Base-by-base conservation (phyloP, 2,113 vertebrate genomes). In the Tachysurus vachellii region DNA sequence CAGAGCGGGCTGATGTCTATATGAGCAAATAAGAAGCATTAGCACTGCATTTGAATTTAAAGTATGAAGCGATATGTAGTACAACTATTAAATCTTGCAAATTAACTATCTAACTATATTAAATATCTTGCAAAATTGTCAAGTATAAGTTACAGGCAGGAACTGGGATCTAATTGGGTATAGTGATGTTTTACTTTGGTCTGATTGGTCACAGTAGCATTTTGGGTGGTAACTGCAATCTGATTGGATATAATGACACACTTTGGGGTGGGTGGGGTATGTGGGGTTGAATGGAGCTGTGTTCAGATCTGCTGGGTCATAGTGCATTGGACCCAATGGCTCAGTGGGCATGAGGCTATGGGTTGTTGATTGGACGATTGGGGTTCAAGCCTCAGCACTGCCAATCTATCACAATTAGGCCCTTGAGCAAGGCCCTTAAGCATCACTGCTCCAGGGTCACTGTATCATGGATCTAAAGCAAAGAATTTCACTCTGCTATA, bases 1-100 rank as follows among this genome's bases (percentile, higher is more conserved):
- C 94, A 19, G 96, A 94, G 70, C 97, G 96, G 83, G 94, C 93
- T 10, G 94, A 93, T 0, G 95, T 90, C 91, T 97, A 92, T 4
- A 28, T 47, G 16, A 42, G 17, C 36, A 77, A 71, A 31, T 23
- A 57, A 9, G 64, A 42, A 80, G 59, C 10, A 23, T 77, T 56
- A 54, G 3, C 44, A 75, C 82, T 47, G 28, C 17, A n/a, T 19
- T 8, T 10, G 4, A 79, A 23, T 28, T 75, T n/a, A 26, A 12
- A 54, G 23, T 2, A 16, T n/a, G 44, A 50, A 76, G 23, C 21
- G 36, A 36, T 23, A 54, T 17, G 14, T 28, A 28, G n/a, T 54
- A 28, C 50, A 79, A 79, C 26, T 56, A 54, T 16, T n/a, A 28
- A 17, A 16, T 54, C 26, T 77, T 1, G 36, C 36, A 36, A 36